Percentiles rank a stretch among this genome's conserved stretches.
These are phyloP conservation scores for Drosophila kanekoi DNA, from an alignment of 2,888 invertebrate genomes.

Conservation along the genomic window DNA sequence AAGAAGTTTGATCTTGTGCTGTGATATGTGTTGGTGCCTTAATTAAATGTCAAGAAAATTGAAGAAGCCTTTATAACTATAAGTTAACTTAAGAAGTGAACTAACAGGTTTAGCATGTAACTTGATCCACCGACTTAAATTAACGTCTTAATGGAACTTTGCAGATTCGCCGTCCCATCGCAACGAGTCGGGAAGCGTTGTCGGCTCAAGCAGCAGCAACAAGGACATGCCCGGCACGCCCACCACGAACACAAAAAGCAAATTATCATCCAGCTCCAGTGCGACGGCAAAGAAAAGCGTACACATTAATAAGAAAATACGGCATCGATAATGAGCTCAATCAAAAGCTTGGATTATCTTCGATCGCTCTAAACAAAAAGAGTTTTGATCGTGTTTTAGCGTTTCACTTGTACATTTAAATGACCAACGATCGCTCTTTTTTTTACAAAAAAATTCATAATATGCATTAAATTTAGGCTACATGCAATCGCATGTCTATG, in stretches of 20 bases:
- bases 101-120: constrained; percentile 22
- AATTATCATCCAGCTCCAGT: constrained; percentile 85
- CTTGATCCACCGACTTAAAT: not conserved
- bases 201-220: constrained; percentile 56
- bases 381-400: constrained; percentile 28
- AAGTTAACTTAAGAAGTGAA: constrained; percentile 22
- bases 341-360: not conserved
- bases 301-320: constrained; percentile 92
- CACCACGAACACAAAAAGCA: constrained; percentile 86
- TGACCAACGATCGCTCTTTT: constrained; percentile 26
- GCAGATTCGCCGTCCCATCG: constrained; percentile 79
- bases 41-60: not conserved
- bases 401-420: constrained; percentile 26
- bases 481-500: constrained; percentile 18
- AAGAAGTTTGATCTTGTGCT: not conserved
- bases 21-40: constrained; percentile 16
- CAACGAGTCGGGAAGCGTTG: constrained; percentile 44
- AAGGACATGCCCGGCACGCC: constrained; percentile 81
- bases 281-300: constrained; percentile 88
- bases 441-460: constrained; percentile 28
- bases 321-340: constrained; percentile 89
- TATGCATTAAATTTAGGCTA: constrained; percentile 27
- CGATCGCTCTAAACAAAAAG: not conserved
- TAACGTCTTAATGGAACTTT: constrained; percentile 13
- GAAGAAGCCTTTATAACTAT: constrained; percentile 10